Conservation (phyloP, 2,113 vertebrate genomes). For the Lagenorhynchus albirostris region DNA sequence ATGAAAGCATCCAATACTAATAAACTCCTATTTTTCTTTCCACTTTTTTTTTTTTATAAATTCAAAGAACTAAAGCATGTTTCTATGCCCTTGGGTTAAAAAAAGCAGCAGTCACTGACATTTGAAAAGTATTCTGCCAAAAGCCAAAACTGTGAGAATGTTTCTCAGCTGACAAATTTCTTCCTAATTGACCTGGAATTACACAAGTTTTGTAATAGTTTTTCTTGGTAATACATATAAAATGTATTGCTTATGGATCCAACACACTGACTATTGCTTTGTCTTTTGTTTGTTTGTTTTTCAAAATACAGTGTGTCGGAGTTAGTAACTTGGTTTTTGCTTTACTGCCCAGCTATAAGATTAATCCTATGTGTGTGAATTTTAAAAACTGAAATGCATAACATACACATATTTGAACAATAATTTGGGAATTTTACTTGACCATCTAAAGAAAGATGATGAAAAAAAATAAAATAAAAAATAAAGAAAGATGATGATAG, state of each 20-base stretch:
- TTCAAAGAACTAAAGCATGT: slow-evolving; percentile 38
- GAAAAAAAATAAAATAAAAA: no score
- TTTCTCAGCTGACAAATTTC: not conserved
- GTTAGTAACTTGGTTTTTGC: not conserved
- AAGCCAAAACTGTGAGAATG: not conserved
- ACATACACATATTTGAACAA: not conserved
- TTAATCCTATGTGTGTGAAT: not conserved
- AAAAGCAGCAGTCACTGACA: not conserved
- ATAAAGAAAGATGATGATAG: not conserved
- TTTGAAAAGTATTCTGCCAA: not conserved
- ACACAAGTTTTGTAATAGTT: not conserved
- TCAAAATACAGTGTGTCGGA: not conserved
- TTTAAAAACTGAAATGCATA: not conserved
- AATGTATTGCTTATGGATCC: not conserved
- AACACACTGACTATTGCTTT: not conserved
- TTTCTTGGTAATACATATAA: not conserved
- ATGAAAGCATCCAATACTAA: slow-evolving; percentile 70
- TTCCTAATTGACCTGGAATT: not conserved
- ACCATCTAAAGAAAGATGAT: not conserved
- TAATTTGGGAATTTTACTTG: not conserved
- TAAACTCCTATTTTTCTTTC: slow-evolving; percentile 52
- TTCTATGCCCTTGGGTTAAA: slow-evolving; percentile 42
- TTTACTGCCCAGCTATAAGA: not conserved
- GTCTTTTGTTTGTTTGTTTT: not conserved
- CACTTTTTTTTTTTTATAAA: not conserved